Percentiles rank a stretch among this genome's conserved stretches.
Conservation (phyloP, 2,113 vertebrate genomes). For the Upupa epops region DNA sequence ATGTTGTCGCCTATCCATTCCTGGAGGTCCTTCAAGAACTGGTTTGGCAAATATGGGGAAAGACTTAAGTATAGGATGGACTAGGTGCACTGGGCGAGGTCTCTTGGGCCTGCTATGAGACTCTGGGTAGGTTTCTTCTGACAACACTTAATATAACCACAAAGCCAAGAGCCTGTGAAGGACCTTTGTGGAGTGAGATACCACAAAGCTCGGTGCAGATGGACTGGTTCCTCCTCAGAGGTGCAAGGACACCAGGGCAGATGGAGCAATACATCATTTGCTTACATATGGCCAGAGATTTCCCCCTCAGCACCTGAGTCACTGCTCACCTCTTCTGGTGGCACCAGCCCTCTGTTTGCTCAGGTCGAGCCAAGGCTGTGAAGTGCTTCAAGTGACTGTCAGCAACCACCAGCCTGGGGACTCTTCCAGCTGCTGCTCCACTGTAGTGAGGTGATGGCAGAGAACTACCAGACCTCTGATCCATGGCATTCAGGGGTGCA, state of each 20-base stretch:
- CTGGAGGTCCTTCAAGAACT: conserved; percentile 56
- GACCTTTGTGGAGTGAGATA: conserved; percentile 5
- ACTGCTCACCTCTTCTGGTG: not conserved
- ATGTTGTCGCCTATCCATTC: not conserved
- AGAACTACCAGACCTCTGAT: not conserved
- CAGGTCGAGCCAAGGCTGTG: not conserved
- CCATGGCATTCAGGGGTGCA: accelerated
- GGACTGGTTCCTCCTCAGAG: conserved; percentile 27
- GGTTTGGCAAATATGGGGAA: conserved; percentile 61
- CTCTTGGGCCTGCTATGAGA: not conserved
- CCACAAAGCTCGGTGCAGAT: not conserved
- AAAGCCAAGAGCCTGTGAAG: conserved; percentile 17
- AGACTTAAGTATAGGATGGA: conserved; percentile 63
- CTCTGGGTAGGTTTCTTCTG: conserved; percentile 27
- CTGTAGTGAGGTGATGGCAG: not conserved
- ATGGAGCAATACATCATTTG: conserved; percentile 54
- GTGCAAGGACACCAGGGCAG: not conserved
- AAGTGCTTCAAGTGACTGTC: not conserved
- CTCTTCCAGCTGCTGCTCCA: not conserved
- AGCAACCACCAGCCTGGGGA: not conserved
- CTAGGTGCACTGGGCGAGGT: conserved; percentile 32
- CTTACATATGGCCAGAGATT: not conserved
- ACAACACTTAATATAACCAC: not conserved
- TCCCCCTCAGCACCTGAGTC: conserved; percentile 21
- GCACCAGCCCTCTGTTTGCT: not conserved